Base-by-base conservation (phyloP, 2,113 vertebrate genomes). In the Thamnaconus septentrionalis region DNA sequence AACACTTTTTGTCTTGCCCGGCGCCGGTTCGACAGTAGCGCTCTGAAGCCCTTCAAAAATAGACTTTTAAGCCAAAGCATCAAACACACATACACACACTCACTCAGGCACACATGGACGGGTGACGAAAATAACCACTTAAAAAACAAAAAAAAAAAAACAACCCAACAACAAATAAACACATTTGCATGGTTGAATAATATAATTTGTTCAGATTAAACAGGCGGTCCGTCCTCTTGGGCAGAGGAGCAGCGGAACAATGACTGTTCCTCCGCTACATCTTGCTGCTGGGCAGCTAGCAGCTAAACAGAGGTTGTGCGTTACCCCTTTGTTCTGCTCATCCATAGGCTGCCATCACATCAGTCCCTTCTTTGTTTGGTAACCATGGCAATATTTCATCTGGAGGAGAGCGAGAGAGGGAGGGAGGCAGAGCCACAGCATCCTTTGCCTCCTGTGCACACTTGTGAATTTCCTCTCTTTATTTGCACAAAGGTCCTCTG, bases 321-420 rank as follows among this genome's bases (percentile, higher is more conserved):
- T 81, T 78, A 52, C 76, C 88, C 88, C 88, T 91, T 92, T 92
- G 90, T 91, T 92, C 90, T 76, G 75, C 76, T 79, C 76, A 59
- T 80, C 83, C 75, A 75, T 73, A 73, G 78, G 81, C 83, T 82
- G 78, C 81, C 73, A 78, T 78, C 82, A 81, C 88, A 87, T 88
- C 87, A 64, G 66, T 84, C 84, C 85, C 82, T 78, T 90, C 90
- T 92, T 91, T 92, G 91, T 92, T 92, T 90, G 88, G 92, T 93
- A 88, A 92, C 92, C 90, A 93, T 92, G 89, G 84, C 87, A 78
- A 92, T 91, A 82, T 86, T 87, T 90, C 85, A 88, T 90, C 88
- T 83, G 84, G 86, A 84, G 82, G 78, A 86, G 71, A 72, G 18
- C 18, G 18, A 31, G 18, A 2, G 18, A 31, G 18, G 18, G 18